Conservation (phyloP, 2,797 vertebrate genomes). For the Anabas testudineus region DNA sequence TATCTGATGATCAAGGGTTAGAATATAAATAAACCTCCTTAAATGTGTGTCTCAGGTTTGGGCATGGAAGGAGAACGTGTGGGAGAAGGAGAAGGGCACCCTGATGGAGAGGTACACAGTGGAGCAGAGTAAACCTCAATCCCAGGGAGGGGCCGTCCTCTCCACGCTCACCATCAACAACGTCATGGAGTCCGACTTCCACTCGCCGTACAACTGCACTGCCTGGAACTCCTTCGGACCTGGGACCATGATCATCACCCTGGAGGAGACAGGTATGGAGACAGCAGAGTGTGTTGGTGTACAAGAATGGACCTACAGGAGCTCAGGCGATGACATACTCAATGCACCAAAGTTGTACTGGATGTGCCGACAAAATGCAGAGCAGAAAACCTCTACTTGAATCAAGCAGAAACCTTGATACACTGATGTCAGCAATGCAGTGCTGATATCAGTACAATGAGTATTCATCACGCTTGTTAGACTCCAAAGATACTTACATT, state of each 20-base stretch:
- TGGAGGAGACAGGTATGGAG: conserved; percentile 87
- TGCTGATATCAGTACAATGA: no score
- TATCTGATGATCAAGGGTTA: neutral
- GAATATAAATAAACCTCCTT: neutral
- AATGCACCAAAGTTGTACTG: no score
- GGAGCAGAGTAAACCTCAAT: conserved; percentile 88
- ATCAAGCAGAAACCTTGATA: no score
- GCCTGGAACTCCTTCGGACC: conserved; percentile 96
- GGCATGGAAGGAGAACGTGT: conserved; percentile 97
- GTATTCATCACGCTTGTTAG: no score
- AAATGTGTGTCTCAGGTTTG: conserved; percentile 86
- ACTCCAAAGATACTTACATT: neutral
- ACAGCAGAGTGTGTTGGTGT: neutral
- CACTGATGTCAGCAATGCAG: no score
- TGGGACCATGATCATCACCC: conserved; percentile 93
- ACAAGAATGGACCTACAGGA: no score
- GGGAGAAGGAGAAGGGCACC: conserved; percentile 93
- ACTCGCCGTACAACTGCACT: conserved; percentile 96
- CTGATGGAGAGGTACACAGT: conserved; percentile 94
- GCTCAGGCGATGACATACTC: no score
- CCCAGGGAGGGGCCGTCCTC: conserved; percentile 89
- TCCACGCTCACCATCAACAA: conserved; percentile 97
- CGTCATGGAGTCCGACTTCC: conserved; percentile 94
- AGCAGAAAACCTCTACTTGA: no score
- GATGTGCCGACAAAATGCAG: no score